phyloP scores from a whole-genome alignment of 2,797 vertebrate genomes.

The Lophius americanus region DNA sequence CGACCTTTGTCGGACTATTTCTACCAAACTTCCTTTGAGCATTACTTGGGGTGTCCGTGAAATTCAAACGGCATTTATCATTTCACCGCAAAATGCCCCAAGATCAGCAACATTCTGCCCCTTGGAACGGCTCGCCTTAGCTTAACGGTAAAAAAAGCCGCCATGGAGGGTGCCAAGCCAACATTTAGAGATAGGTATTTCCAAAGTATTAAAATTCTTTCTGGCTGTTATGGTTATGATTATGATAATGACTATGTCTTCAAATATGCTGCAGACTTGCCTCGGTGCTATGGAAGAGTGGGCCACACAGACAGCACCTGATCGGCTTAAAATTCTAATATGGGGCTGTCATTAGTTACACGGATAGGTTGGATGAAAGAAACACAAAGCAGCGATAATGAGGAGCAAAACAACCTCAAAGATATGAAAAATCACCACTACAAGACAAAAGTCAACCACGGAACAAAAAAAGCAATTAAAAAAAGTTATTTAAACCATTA shows the following conservation, averaged over 20 bases:
- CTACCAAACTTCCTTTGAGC: constrained; percentile 33
- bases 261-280: constrained; percentile 12
- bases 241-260: background rate
- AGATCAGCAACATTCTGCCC: constrained; percentile 37
- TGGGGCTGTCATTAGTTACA: background rate
- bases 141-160: constrained; percentile 11
- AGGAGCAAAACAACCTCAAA: background rate
- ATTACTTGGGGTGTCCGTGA: constrained; percentile 51
- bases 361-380: background rate
- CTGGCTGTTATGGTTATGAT: background rate
- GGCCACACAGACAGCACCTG: background rate
- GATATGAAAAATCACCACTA: background rate
- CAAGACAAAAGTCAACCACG: background rate
- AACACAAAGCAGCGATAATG: background rate
- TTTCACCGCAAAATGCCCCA: constrained; percentile 65
- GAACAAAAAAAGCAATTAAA: background rate
- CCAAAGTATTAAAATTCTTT: constrained; percentile 35
- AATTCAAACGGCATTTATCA: constrained; percentile 64
- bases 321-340: background rate
- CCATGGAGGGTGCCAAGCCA: constrained; percentile 27
- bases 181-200: constrained; percentile 51
- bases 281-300: constrained; percentile 11
- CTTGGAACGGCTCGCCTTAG: constrained; percentile 20
- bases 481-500: background rate
- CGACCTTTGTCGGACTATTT: constrained; percentile 50